Base-by-base conservation (phyloP, 2,113 vertebrate species). In the Marmota flaviventris region DNA sequence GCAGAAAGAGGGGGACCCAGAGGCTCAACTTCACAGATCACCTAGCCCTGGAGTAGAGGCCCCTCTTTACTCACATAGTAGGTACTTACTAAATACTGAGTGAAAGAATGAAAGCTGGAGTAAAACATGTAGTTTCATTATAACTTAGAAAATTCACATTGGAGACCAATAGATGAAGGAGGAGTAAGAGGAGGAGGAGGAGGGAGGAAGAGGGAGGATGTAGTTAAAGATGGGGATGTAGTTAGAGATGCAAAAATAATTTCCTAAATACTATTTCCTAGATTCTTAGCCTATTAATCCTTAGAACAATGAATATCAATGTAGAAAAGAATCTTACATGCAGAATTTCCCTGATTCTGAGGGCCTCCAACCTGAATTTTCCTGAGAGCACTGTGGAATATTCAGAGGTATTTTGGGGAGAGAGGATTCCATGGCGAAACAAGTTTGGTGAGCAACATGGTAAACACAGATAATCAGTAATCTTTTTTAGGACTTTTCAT, bases 181-280 rank as follows among this genome's bases (percentile, higher is more conserved):
- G 27, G 9, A 85, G 37, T 63, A 93, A 85, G 2, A 27, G 5
- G 9, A 85, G 45, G 73, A 93, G 85, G 37, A 37, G 37, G 2
- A 22, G 4, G 51, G 37, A 20, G 56, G 89, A 92, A 53, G 89
- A 45, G 51, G 56, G 90, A 92, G 70, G 34, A 70, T 61, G 17
- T 5, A 88, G 37, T 37, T 83, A 65, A 86, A 34, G 25, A 84
- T 70, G 11, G 77, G 34, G 34, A 70, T 67, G 17, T 5, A 88
- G 37, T 37, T 83, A 65, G 83, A 34, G 25, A 84, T 70, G 79
- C 63, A 63, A 86, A 91, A 93, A 69, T 45, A 76, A 91, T 81
- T 70, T 92, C 45, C 87, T 89, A 91, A 94, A 76, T 48, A 58
- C 51, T 83, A 78, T 83, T 89, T 81, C 37, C 45, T 65, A 79